Base-by-base conservation (phyloP, 2,797 vertebrate species). In the Tympanoctomys barrerae region DNA sequence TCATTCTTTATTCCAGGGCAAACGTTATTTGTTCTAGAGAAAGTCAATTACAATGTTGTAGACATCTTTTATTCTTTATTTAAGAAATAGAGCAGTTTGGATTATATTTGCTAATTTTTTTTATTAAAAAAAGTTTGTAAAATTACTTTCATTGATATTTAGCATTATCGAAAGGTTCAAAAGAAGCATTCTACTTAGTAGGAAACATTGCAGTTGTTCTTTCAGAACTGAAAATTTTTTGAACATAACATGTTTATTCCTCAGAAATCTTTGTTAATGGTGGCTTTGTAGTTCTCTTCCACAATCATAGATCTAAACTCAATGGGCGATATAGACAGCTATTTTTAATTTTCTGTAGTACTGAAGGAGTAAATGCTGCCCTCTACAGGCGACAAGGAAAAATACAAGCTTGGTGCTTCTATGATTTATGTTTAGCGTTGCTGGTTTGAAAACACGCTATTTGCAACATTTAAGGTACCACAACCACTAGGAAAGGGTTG, bases 281-380 rank as follows among this genome's bases (percentile, higher is more conserved):
- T n/a, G 4, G 24, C 31, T 31, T 86, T 28, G 36, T 85, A 85
- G 42, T 12, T 33, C 4, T 2, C 19, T 80, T 4, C 3, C 4
- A 89, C 12, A 89, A 92, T 68, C 16, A 64, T 2, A 54, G 7
- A 68, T 62, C 28, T 49, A 46, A 86, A 87, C 14, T 71, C 14
- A 73, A 73, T 16, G 12, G n/a, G 8, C 75, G 2, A 68, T 26
- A 70, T 7, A 46, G 24, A 39, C 26, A 66, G 24, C 42, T 61
- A 73, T 89, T 52, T 21, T 77, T 91, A 62, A 1, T 61, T 42
- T 91, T 87, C 92, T 79, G 4, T 1, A 77, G 83, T 24, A 82
- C 75, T 97, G 82, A 96, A 95, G 93, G 80, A 90, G 66, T 95
- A 90, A 89, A 68, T 96, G 96, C 93, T 98, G 97, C 97, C 97